Evolutionary conservation across 1,140 invertebrate species (phyloP), one percentile per base, ranked within the genome.

Genomic region (Zaprionus vittiger): DNA sequence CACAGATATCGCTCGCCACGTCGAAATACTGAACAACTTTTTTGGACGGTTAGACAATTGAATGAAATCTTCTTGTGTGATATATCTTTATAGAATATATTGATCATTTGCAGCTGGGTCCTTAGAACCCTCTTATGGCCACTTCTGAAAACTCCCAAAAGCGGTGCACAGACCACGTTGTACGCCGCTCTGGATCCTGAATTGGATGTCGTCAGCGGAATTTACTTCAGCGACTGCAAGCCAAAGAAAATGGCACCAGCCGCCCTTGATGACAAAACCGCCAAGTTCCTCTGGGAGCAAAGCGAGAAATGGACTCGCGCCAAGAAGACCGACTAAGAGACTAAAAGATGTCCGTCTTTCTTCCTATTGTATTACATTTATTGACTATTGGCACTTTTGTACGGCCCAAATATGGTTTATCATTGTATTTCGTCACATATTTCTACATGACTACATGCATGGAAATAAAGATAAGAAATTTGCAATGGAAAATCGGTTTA

Each of bases 1-100:
- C 91, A 98, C 98, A 5, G 95, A 97, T 64, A 94, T 98, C 28
- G 95, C 95, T 14, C 94, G 97, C 2, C 95, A 99, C 91, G 95
- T 98, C 95, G 92, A 94, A 28, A 95, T 96, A 80, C 95, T 94
- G 63, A 95, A 94, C 71, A 95, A 94, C 83, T 76, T 96, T 24
- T 94, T 94, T 56, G 91, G 91, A 7, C 85, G 81, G 91, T 87
- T 11, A 4, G 71, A 78, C 4, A 22, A 14, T 4, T 22, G 47
- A 12, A 22, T 52, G 12, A 5, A 24, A 4, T 49, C 11, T 22
- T 4, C 12, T 2, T 7, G 1, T 11, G 5, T 5, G 20, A 52
- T 14, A 5, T 24, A 4, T 22, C 1, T n/a, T 11, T 20, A 20
- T 20, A 20, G 20, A 20, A 24, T 6, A 0, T 54, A 26, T 24